Conservation (phyloP, 2,113 vertebrate genomes). For the Myrmecophaga tridactyla region DNA sequence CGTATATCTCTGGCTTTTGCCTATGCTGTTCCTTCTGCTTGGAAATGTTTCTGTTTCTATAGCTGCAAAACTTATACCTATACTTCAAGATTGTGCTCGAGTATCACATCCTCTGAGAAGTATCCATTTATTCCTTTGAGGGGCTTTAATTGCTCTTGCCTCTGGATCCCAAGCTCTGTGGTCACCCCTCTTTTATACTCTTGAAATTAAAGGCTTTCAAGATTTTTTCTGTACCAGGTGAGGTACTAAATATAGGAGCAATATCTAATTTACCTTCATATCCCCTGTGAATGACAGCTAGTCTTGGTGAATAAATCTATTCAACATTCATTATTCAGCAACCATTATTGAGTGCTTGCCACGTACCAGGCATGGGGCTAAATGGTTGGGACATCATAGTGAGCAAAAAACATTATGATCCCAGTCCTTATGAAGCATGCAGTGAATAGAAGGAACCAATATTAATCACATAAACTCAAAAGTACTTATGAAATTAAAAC, state of each 20-base stretch:
- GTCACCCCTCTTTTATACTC: not conserved
- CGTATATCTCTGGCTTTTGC: not conserved
- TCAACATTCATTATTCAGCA: not conserved
- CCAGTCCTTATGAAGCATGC: not conserved
- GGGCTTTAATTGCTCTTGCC: not conserved
- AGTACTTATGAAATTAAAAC: not conserved
- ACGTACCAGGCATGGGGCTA: not conserved
- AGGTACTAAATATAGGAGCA: not conserved
- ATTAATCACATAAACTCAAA: not conserved
- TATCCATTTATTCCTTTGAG: not conserved
- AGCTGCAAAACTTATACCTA: not conserved
- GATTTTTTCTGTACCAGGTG: not conserved
- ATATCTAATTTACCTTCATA: not conserved
- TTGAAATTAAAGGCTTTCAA: constrained; percentile 3
- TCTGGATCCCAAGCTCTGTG: not conserved
- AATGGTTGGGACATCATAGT: not conserved
- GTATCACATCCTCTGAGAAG: not conserved
- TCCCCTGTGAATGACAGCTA: not conserved
- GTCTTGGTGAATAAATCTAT: not conserved
- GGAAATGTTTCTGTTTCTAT: not conserved
- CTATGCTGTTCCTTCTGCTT: not conserved
- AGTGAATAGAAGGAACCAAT: not conserved
- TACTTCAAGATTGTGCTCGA: not conserved
- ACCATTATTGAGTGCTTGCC: not conserved
- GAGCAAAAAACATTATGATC: not conserved